Conservation (phyloP, 2,888 invertebrate species). For the Mimas tiliae region DNA sequence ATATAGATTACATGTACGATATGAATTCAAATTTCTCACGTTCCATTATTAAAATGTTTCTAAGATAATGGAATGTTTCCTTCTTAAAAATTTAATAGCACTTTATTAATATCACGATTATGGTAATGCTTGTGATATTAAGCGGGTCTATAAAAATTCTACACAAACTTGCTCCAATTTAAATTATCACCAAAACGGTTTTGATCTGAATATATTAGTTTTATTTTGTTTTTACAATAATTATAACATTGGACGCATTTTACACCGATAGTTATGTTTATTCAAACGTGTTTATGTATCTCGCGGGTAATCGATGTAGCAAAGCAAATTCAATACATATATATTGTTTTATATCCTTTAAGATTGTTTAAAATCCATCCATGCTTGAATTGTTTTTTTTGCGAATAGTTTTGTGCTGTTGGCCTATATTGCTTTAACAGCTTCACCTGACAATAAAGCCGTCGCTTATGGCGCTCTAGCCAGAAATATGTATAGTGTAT, state of each 20-base stretch:
- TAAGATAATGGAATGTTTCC: background rate
- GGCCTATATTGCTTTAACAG: too few species aligned
- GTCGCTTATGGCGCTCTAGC: too few species aligned
- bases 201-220: constrained; percentile 34
- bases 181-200: constrained; percentile 28
- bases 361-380: too few species aligned
- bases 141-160: constrained; percentile 6
- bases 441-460: too few species aligned
- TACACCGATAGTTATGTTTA: constrained; percentile 27
- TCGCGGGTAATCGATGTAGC: background rate
- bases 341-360: too few species aligned
- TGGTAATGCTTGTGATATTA: background rate
- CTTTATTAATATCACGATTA: constrained; percentile 16
- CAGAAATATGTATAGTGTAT: too few species aligned
- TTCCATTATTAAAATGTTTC: constrained; percentile 11
- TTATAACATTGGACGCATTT: constrained; percentile 27
- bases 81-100: background rate
- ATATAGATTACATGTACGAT: background rate
- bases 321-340: too few species aligned
- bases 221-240: constrained; percentile 36
- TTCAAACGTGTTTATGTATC: background rate
- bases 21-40: background rate
- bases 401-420: too few species aligned
- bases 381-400: too few species aligned
- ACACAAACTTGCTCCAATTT: constrained; percentile 35